Percentiles rank a stretch among this genome's conserved stretches.
Conservation (phyloP, 1,140 invertebrate species). For the Capitella teleta region DNA sequence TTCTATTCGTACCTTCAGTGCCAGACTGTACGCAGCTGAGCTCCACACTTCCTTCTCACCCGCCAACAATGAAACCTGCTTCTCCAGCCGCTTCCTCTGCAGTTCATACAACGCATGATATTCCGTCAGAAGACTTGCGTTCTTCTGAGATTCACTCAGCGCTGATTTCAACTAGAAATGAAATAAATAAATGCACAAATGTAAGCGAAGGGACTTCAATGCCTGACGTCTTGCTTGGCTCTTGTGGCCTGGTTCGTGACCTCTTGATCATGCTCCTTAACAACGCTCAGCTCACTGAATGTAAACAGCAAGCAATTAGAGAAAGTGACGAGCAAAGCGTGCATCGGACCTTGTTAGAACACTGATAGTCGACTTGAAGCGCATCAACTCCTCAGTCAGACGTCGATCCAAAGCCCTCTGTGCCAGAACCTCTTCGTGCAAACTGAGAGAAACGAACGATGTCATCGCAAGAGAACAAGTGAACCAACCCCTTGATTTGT, state of each 20-base stretch:
- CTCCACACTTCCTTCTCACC: slow-evolving; percentile 40
- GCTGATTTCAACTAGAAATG: slow-evolving; percentile 29
- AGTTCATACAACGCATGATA: slow-evolving; percentile 42
- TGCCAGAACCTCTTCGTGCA: slow-evolving; percentile 43
- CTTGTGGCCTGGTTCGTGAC: slow-evolving; percentile 34
- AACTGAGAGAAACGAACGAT: slow-evolving; percentile 18
- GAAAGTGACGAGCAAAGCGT: not conserved
- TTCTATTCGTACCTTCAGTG: slow-evolving; percentile 37
- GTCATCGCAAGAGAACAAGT: not conserved
- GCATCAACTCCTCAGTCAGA: slow-evolving; percentile 40
- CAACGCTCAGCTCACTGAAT: slow-evolving; percentile 36
- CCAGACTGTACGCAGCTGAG: slow-evolving; percentile 36
- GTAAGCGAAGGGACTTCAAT: not conserved
- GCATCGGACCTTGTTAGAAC: slow-evolving; percentile 31
- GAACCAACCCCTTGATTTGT: slow-evolving; percentile 36
- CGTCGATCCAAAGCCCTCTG: slow-evolving; percentile 39
- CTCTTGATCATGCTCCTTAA: slow-evolving; percentile 38
- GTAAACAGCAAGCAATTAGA: not conserved
- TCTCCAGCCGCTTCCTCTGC: slow-evolving; percentile 35
- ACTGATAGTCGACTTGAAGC: slow-evolving; percentile 38
- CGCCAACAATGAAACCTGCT: slow-evolving; percentile 27
- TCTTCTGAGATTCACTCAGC: slow-evolving; percentile 36
- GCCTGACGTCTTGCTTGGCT: slow-evolving; percentile 38
- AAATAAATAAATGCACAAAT: not conserved
- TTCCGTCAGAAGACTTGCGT: slow-evolving; percentile 36